A percentile compares a stretch with the other conserved stretches of the same genome.
phyloP scores from a whole-genome alignment of 2,113 vertebrate species.

The Lanius collurio region DNA sequence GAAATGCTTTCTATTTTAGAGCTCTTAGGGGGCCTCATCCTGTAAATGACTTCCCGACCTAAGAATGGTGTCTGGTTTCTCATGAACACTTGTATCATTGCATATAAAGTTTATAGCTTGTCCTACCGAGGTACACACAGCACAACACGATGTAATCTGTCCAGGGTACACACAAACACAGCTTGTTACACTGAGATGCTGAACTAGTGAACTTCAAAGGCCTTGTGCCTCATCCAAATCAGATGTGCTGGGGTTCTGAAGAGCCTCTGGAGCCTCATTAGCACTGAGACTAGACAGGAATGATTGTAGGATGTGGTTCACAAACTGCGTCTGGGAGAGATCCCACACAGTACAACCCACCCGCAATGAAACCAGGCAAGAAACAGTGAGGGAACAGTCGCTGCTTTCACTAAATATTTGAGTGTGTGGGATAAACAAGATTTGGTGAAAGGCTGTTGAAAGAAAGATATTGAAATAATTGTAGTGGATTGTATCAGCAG shows the following conservation, averaged over 20 bases:
- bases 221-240: background rate
- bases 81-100: background rate
- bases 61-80: background rate
- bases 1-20: background rate
- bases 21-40: background rate
- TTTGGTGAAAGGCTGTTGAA: background rate
- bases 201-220: background rate
- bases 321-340: background rate
- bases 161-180: background rate
- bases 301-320: background rate
- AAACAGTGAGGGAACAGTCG: background rate
- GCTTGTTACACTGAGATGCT: background rate
- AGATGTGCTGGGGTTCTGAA: background rate
- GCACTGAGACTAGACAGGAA: background rate
- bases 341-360: background rate
- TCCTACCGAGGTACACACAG: background rate
- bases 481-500: background rate
- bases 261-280: background rate
- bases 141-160: background rate
- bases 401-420: slow-evolving; percentile 10
- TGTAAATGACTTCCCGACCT: background rate
- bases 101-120: background rate
- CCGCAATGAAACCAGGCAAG: background rate
- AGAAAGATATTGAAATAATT: background rate
- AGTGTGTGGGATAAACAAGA: background rate